phyloP scores from a whole-genome alignment of 2,888 invertebrate genomes.

The Pandemis heparana region DNA sequence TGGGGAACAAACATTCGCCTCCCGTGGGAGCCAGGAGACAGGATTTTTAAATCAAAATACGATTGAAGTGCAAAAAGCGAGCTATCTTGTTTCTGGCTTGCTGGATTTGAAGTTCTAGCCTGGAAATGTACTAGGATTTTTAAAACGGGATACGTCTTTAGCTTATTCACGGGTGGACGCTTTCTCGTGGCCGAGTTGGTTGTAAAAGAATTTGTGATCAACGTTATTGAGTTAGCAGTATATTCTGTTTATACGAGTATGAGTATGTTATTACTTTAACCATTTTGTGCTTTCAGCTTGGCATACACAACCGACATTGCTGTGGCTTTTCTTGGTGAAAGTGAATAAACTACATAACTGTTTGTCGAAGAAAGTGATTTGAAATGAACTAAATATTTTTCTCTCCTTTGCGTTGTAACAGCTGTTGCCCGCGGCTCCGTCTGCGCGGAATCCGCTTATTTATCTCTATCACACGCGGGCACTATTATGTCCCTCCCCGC shows the following conservation, averaged over 20 bases:
- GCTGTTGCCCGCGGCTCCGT: too few species aligned
- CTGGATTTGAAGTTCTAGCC: constrained; percentile 39
- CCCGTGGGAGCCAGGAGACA: constrained; percentile 31
- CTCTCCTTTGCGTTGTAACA: too few species aligned
- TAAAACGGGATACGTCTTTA: constrained; percentile 39
- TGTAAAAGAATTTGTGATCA: constrained; percentile 21
- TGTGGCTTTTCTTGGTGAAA: neutral
- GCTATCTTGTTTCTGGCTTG: constrained; percentile 42
- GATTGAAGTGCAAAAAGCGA: constrained; percentile 42
- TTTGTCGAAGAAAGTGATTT: too few species aligned
- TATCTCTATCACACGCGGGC: too few species aligned
- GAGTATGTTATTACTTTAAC: neutral
- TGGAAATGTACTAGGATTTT: constrained; percentile 40
- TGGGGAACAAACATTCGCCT: constrained; percentile 29
- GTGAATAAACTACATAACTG: neutral
- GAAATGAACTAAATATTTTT: too few species aligned
- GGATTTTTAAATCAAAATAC: constrained; percentile 44
- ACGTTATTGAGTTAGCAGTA: neutral
- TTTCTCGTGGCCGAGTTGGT: constrained; percentile 19
- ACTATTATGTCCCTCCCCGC: too few species aligned
- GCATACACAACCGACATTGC: neutral
- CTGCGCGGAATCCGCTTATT: too few species aligned
- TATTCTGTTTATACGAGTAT: neutral
- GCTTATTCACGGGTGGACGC: constrained; percentile 33
- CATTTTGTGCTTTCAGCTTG: neutral